These are phyloP conservation scores for Silurus aristotelis DNA, from an alignment of 2,797 vertebrate species.

Conservation along the genomic window DNA sequence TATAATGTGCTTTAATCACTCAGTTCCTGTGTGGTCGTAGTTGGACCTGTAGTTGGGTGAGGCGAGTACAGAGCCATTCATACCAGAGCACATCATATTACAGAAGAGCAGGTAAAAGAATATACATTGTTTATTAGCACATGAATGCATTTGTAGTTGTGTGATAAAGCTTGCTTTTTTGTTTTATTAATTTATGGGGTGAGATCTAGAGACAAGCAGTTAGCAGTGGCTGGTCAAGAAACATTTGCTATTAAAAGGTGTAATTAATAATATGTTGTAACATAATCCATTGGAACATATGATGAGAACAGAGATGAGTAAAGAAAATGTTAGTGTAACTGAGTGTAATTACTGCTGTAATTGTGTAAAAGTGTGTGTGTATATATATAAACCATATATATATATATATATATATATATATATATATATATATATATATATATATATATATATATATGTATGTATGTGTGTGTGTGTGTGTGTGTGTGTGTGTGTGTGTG, in stretches of 20 bases:
- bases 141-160: background rate
- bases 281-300: background rate
- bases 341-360: background rate
- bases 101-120: constrained; percentile 23
- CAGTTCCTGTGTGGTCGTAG: constrained; percentile 50
- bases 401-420: no score
- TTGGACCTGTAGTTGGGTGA: background rate
- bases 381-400: no score
- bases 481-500: no score
- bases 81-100: background rate
- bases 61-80: background rate
- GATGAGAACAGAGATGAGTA: background rate
- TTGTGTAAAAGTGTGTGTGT: background rate
- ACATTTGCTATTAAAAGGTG: background rate
- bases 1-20: constrained; percentile 34
- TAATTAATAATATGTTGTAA: background rate
- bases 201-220: background rate
- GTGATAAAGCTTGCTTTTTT: background rate
- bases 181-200: background rate
- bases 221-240: background rate
- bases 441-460: no score
- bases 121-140: background rate
- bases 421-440: no score
- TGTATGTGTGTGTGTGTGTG: no score
- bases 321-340: background rate